Conservation (phyloP, 2,113 vertebrate species). For the Cyprinodon brontotheroides region DNA sequence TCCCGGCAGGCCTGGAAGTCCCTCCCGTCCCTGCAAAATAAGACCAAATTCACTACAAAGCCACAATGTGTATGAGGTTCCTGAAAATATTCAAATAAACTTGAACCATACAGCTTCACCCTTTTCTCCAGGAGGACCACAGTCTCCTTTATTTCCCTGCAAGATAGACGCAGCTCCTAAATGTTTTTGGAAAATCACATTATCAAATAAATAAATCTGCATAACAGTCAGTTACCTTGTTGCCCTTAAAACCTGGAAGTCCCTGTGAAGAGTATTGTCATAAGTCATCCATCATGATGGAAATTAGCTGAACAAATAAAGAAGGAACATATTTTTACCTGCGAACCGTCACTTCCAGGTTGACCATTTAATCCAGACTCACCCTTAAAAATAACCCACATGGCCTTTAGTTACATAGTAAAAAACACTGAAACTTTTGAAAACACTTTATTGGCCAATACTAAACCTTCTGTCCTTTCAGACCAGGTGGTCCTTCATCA, state of each 20-base stretch:
- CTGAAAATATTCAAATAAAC: background rate
- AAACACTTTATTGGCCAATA: background rate
- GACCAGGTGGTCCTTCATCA: conserved; percentile 58
- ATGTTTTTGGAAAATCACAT: background rate
- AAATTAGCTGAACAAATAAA: background rate
- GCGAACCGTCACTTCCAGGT: conserved; percentile 79
- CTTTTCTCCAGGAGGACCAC: conserved; percentile 85
- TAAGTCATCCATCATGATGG: background rate
- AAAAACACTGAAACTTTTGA: conserved; percentile 2
- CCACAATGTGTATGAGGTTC: background rate
- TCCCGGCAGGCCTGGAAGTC: conserved; percentile 78
- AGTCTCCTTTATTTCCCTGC: conserved; percentile 86
- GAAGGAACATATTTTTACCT: conserved; percentile 67
- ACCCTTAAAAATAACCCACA: conserved; percentile 72
- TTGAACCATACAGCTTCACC: conserved; percentile 81
- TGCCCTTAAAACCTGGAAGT: conserved; percentile 83
- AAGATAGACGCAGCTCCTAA: conserved; percentile 40
- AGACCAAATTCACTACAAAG: conserved; percentile 17
- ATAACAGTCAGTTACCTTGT: conserved; percentile 78
- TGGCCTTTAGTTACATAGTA: background rate
- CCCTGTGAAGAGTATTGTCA: conserved; percentile 75
- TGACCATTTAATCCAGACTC: conserved; percentile 79
- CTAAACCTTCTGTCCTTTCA: conserved; percentile 70
- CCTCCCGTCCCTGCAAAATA: conserved; percentile 72
- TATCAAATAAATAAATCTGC: background rate